Percentiles rank a stretch among this genome's conserved stretches.
Evolutionary conservation across 2,113 vertebrate genomes (phyloP).

Genomic region (Mesembrinibis cayennensis): DNA sequence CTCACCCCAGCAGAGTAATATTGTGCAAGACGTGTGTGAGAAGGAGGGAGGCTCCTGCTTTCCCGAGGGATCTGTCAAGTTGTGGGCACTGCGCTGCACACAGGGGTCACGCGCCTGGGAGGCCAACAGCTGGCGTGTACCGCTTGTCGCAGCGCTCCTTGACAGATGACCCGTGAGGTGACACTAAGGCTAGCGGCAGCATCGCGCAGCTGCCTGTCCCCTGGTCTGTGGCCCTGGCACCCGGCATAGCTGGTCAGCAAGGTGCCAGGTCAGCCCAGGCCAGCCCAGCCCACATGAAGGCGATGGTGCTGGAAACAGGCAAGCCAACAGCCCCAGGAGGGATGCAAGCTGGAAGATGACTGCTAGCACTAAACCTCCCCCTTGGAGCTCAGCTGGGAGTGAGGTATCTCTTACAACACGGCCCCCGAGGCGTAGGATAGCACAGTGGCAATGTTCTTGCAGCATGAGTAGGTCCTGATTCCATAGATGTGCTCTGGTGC

Average conservation of each 20-base stretch:
- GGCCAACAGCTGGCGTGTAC: not conserved
- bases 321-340: not conserved
- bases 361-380: not conserved
- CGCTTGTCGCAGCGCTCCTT: not conserved
- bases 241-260: not conserved
- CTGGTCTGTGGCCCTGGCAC: not conserved
- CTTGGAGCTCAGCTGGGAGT: not conserved
- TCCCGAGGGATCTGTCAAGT: not conserved
- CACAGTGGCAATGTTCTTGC: not conserved
- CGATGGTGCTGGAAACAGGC: not conserved
- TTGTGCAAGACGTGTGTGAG: not conserved
- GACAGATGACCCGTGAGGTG: not conserved
- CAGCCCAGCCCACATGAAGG: not conserved
- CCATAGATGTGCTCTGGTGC: not conserved
- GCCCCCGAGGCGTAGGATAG: not conserved
- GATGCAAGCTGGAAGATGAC: not conserved
- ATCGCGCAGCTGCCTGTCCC: not conserved
- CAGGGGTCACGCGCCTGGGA: not conserved
- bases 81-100: not conserved
- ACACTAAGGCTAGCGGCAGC: fast-evolving
- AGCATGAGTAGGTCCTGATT: not conserved
- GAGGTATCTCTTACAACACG: fast-evolving
- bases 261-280: not conserved
- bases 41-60: not conserved
- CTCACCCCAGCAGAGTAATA: not conserved